A percentile compares a stretch with the other conserved stretches of the same genome.
Conservation (phyloP, 2,113 vertebrate species). For the Ardeotis arabs region DNA sequence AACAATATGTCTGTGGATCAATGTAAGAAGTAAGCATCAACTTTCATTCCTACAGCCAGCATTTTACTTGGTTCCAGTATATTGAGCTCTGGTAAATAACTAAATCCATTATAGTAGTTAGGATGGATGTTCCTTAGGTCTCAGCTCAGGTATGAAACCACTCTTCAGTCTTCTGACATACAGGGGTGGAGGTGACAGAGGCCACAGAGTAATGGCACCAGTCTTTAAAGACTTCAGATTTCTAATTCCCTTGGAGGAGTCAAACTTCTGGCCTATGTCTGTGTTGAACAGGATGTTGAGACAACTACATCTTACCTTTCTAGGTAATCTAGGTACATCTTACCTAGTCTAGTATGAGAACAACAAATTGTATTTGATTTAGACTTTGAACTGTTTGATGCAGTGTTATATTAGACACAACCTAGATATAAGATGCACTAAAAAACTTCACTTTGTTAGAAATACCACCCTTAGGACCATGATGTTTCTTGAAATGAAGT, state of each 20-base stretch:
- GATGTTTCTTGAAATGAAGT: neutral
- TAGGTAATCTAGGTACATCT: neutral
- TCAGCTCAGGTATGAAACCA: neutral
- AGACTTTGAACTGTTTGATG: neutral
- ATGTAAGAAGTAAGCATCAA: neutral
- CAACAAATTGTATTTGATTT: neutral
- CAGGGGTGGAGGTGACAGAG: neutral
- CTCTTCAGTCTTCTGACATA: neutral
- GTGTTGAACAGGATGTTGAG: neutral
- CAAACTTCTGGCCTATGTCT: neutral
- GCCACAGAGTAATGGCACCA: too few relatives aligned
- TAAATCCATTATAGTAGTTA: neutral
- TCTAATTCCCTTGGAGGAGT: neutral
- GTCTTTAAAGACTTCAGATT: neutral
- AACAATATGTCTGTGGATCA: neutral
- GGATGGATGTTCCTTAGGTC: neutral
- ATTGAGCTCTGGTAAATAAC: neutral
- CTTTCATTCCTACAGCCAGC: neutral
- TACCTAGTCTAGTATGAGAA: neutral
- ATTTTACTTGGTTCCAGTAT: neutral
- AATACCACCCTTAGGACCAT: neutral
- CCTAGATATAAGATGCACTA: neutral
- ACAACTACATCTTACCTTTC: neutral
- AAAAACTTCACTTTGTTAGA: neutral
- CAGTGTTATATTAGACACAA: neutral